Evolutionary conservation across 2,797 vertebrate genomes (phyloP), one percentile per base, ranked within the genome.

Genomic region (Alosa sapidissima): DNA sequence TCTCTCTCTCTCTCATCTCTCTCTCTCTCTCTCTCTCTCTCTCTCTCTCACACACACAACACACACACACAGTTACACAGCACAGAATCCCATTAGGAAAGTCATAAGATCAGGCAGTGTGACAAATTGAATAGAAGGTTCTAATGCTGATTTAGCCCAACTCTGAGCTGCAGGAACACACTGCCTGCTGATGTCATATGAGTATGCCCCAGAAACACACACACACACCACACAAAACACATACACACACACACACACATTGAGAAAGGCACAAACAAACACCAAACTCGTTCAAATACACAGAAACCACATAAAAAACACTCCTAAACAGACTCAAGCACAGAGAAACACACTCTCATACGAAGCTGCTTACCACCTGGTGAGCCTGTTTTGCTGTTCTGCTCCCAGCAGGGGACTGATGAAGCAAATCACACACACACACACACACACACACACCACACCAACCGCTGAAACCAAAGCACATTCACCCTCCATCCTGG

Each of bases 391-490:
- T 19, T 19, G 19, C 19, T 58, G 55, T 58, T 58, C 55, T 58
- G 19, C 55, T n/a, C 55, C 4, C 55, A 58, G 55, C 19, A 58
- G 55, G 55, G 55, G 55, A 58, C 55, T 58, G 55, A 58, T 58
- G 55, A 58, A 58, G 55, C 55, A 5, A 88, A 92, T 82, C 52
- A 51, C 84, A 90, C 91, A 90, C 88, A 88, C 87, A 88, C 62
- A 85, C 83, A 86, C 78, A 86, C 85, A 89, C 87, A 86, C 85
- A 89, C 88, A 87, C 89, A 88, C 84, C 88, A 88, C 65, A 14
- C 90, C 55, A 5, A 58, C 58, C 58, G 16, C 5, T 58, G 3
- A 58, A 58, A 19, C 55, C 55, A 58, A 21, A 58, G 19, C 55
- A 58, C 55, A 21, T 58, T 58, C 3, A 4, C 55, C n/a, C n/a